phyloP scores from a whole-genome alignment of 1,140 invertebrate genomes.

The Bombus sylvicola region DNA sequence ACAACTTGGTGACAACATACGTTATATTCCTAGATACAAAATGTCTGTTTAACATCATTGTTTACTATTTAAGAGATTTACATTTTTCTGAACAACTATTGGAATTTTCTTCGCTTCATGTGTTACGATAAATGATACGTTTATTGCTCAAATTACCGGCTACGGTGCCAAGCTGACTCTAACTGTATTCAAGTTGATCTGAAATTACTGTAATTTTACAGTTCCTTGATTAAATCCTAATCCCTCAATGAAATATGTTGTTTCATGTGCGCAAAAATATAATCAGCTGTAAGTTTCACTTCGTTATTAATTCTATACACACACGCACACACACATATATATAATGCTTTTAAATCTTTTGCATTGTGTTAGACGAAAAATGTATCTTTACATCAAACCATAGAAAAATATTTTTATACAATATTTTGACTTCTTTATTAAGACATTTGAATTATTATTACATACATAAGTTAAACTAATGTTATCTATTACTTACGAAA shows the following conservation, averaged over 20 bases:
- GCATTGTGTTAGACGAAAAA: not conserved
- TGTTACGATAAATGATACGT: constrained; percentile 22
- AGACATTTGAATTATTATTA: not conserved
- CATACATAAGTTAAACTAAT: not conserved
- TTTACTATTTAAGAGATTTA: not conserved
- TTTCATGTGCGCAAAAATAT: not conserved
- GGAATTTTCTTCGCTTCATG: not conserved
- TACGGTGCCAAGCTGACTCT: not conserved
- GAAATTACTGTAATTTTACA: constrained; percentile 49
- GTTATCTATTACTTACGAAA: not conserved
- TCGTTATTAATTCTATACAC: not conserved
- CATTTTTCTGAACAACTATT: not conserved
- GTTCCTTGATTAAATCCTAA: not conserved
- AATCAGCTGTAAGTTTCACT: not conserved
- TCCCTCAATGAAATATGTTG: not conserved
- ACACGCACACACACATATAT: too few relatives aligned
- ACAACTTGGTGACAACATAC: not conserved
- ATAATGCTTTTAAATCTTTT: not conserved
- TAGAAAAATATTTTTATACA: not conserved
- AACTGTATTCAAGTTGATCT: constrained; percentile 17
- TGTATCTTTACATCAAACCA: not conserved
- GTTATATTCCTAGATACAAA: not conserved
- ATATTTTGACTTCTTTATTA: not conserved
- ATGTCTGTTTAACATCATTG: not conserved
- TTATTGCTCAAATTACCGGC: constrained; percentile 1